Evolutionary conservation across 1,140 invertebrate genomes (phyloP), one percentile per base, ranked within the genome.

Genomic region (Musca vetustissima): DNA sequence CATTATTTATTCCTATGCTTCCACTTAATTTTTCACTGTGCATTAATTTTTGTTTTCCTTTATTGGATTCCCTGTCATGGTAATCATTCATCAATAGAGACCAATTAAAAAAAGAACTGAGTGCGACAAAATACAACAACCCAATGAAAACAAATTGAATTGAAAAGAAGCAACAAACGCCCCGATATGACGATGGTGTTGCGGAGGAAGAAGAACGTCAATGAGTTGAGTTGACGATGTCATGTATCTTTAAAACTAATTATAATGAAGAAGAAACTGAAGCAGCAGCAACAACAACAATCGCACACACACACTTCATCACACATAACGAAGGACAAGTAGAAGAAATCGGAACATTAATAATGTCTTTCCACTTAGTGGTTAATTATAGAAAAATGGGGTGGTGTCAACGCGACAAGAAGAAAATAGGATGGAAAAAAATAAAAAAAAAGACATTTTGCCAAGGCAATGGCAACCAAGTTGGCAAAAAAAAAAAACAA

Each of bases 211-310:
- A n/a, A n/a, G n/a, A 43, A 43, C 11, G 11, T 6, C 36, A 43
- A 43, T 43, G 36, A 43, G 36, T 43, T 43, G 36, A 43, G n/a
- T n/a, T n/a, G n/a, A n/a, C 36, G 36, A 43, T 43, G 36, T 43
- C 36, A 43, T 43, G 36, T 43, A 43, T 43, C 66, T 76, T 80
- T 76, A 77, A 79, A 77, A 77, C 75, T 78, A 78, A 79, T 79
- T 78, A 79, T 77, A 79, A 74, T 68, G 76, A 73, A 77, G 79
- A 74, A 76, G 75, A 80, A 80, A 77, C n/a, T n/a, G n/a, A n/a
- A 77, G 74, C 77, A 80, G 78, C 78, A 77, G 73, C 78, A 70
- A 64, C 24, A 57, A n/a, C 59, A 22, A 25, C 66, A 67, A 50
- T n/a, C n/a, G n/a, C n/a, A n/a, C n/a, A n/a, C n/a, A n/a, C n/a